Evolutionary conservation across 2,797 vertebrate species (phyloP).

Genomic region (Bradypodion pumilum): DNA sequence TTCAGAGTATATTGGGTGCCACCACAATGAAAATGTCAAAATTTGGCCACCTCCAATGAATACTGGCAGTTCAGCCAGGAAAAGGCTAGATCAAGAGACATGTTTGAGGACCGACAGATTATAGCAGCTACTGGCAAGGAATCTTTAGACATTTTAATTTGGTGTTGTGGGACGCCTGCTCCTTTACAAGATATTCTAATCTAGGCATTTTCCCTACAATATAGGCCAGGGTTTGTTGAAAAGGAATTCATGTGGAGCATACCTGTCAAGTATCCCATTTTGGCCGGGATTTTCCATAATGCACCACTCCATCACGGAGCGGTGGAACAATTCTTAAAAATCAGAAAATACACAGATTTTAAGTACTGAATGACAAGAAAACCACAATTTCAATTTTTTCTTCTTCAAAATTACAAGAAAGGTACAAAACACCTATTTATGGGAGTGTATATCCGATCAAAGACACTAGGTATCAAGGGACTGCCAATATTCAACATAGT

Average conservation of each 20-base stretch:
- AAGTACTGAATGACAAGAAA: no score
- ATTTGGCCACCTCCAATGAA: constrained; percentile 1
- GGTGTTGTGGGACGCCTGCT: constrained; percentile 18
- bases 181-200: constrained; percentile 27
- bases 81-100: not conserved
- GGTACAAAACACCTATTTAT: not conserved
- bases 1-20: constrained; percentile 7
- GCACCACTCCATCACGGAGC: no score
- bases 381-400: not conserved
- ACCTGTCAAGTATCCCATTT: no score
- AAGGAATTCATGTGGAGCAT: not conserved
- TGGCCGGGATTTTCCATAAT: no score
- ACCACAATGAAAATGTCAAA: constrained; percentile 27
- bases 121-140: constrained; percentile 23
- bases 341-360: no score
- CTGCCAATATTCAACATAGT: constrained; percentile 16
- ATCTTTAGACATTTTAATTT: constrained; percentile 11
- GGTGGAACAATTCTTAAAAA: no score
- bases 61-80: not conserved
- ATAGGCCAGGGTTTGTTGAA: not conserved
- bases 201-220: constrained; percentile 25
- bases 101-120: constrained; percentile 8
- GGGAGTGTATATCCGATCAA: not conserved
- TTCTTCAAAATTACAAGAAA: no score
- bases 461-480: constrained; percentile 8